phyloP scores from a whole-genome alignment of 1,140 invertebrate species.

The Teleogryllus occipitalis region DNA sequence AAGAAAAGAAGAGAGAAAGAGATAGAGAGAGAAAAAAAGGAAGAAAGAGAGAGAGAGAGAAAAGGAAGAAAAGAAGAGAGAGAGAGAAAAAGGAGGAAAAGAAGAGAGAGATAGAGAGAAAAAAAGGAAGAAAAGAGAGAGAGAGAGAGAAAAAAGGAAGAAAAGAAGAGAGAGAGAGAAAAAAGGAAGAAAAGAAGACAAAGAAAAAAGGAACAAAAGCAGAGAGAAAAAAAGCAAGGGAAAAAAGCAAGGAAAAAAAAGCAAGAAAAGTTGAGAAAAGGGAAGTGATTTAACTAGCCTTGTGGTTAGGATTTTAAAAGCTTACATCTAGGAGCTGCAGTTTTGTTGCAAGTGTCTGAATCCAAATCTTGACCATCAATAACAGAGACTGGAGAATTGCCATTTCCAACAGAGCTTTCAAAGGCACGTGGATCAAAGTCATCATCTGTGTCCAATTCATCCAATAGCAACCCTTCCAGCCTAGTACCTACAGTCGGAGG shows the following conservation, averaged over 20 bases:
- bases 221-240: no score
- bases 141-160: no score
- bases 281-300: neutral
- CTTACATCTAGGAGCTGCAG: neutral
- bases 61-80: no score
- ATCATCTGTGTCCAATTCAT: slow-evolving; percentile 64
- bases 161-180: no score
- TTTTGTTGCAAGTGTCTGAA: neutral
- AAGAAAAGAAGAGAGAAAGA: no score
- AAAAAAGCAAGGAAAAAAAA: neutral
- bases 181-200: no score
- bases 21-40: no score
- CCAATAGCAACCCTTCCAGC: slow-evolving; percentile 70
- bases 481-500: slow-evolving; percentile 62
- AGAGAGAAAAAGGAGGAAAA: no score
- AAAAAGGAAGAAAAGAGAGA: no score
- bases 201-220: no score
- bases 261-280: neutral
- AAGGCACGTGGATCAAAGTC: slow-evolving; percentile 69
- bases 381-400: slow-evolving; percentile 34
- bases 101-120: no score
- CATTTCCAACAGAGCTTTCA: slow-evolving; percentile 44
- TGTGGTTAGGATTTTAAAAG: neutral
- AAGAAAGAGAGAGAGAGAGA: no score
- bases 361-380: slow-evolving; percentile 29